Percentiles rank a stretch among this genome's conserved stretches.
Evolutionary conservation across 2,113 vertebrate genomes (phyloP).

Genomic region (Menura novaehollandiae): DNA sequence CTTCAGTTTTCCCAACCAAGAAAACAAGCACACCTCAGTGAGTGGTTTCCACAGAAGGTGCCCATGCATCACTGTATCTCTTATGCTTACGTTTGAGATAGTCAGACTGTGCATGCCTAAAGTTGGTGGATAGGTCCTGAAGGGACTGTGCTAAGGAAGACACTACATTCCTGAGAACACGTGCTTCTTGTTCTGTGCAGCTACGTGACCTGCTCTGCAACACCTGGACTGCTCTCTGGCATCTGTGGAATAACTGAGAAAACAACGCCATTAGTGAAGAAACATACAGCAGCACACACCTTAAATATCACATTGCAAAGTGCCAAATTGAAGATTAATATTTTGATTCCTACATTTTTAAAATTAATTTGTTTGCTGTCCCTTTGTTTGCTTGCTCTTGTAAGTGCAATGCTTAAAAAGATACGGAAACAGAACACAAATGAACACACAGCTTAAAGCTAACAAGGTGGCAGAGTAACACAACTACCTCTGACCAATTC

Average conservation of each 20-base stretch:
- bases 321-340: not conserved
- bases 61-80: not conserved
- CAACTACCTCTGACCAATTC: not conserved
- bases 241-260: conserved; percentile 94
- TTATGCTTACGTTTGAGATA: conserved; percentile 92
- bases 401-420: not conserved
- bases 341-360: not conserved
- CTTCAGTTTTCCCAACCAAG: not conserved
- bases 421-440: not conserved
- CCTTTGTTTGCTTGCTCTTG: too few species aligned
- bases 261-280: not conserved
- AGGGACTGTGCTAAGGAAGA: conserved; percentile 92
- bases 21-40: not conserved
- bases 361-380: not conserved
- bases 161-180: conserved; percentile 89
- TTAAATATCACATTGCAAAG: not conserved
- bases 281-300: not conserved
- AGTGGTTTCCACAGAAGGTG: not conserved
- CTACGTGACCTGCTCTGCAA: conserved; percentile 84
- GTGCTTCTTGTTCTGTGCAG: conserved; percentile 90
- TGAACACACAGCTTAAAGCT: not conserved
- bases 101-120: conserved; percentile 91
- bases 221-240: conserved; percentile 89
- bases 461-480: not conserved
- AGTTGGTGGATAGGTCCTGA: conserved; percentile 91